Conservation (phyloP, 2,888 invertebrate species). For the Coelinius sp. region DNA sequence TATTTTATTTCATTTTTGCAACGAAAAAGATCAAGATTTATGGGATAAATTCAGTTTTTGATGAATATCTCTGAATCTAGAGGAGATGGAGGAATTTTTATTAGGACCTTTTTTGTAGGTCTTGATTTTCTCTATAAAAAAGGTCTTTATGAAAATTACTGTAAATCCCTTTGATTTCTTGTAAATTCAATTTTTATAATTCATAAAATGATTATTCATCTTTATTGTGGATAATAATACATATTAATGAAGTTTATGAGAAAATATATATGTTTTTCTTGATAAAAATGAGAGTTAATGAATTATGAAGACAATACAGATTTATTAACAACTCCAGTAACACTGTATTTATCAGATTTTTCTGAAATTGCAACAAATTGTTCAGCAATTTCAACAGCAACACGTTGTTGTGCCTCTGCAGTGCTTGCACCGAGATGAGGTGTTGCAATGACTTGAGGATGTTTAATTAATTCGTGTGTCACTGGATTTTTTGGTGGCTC, state of each 20-base stretch:
- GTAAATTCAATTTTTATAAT: no score
- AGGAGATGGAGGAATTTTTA: no score
- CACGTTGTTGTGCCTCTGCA: slow-evolving; percentile 92
- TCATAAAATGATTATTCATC: no score
- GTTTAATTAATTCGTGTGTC: slow-evolving; percentile 85
- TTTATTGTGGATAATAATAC: background rate
- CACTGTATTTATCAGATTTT: slow-evolving; percentile 71
- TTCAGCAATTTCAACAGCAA: slow-evolving; percentile 95
- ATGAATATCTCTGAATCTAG: no score
- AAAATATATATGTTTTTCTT: background rate
- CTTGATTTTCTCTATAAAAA: no score
- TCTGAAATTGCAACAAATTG: slow-evolving; percentile 88
- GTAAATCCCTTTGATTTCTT: no score
- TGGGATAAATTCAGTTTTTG: no score
- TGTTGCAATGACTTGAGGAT: slow-evolving; percentile 91
- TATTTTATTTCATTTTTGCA: no score
- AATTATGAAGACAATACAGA: slow-evolving; percentile 73
- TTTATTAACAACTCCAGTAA: slow-evolving; percentile 77
- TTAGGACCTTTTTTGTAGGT: no score
- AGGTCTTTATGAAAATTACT: no score
- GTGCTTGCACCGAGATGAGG: slow-evolving; percentile 98
- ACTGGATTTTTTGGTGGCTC: slow-evolving; percentile 85
- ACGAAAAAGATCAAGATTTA: no score
- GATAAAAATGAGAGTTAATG: no score
- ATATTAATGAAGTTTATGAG: background rate